Evolutionary conservation across 2,888 invertebrate species (phyloP).

Genomic region (Horisme vitalbata): DNA sequence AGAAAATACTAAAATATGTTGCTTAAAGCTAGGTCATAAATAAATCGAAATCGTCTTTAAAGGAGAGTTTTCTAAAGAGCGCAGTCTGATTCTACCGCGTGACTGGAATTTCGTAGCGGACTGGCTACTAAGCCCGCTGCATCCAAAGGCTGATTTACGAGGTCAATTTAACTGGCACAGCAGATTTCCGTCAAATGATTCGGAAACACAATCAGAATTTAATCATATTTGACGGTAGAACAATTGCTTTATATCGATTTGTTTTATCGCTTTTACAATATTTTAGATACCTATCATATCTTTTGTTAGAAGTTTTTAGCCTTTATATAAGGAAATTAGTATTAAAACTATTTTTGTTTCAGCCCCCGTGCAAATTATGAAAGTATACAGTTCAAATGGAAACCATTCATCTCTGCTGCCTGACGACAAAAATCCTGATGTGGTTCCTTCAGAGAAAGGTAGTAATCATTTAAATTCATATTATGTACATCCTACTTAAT

Average conservation of each 20-base stretch:
- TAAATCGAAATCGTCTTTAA: conserved; percentile 58
- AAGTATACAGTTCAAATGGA: conserved; percentile 84
- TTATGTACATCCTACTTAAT: no score
- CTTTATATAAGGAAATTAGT: no score
- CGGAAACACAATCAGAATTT: background rate
- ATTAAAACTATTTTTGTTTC: conserved; percentile 34
- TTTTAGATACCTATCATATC: no score
- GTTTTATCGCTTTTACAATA: no score
- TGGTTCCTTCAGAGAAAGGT: conserved; percentile 95
- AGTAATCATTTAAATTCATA: background rate
- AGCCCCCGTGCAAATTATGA: conserved; percentile 70
- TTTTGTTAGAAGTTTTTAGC: no score
- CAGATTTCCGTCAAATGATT: conserved; percentile 5
- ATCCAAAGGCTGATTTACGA: conserved; percentile 23
- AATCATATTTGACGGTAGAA: background rate
- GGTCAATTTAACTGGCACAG: conserved; percentile 15
- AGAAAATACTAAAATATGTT: conserved; percentile 36
- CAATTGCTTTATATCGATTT: no score
- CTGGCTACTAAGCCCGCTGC: conserved; percentile 14
- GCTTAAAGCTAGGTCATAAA: conserved; percentile 48
- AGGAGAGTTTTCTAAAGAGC: conserved; percentile 56
- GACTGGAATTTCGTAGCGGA: conserved; percentile 63
- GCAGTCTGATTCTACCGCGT: conserved; percentile 59
- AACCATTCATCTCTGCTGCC: conserved; percentile 85
- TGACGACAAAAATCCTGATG: conserved; percentile 95